These are phyloP conservation scores for Stenodera caucasica DNA, from an alignment of 2,888 invertebrate species.

Conservation along the genomic window DNA sequence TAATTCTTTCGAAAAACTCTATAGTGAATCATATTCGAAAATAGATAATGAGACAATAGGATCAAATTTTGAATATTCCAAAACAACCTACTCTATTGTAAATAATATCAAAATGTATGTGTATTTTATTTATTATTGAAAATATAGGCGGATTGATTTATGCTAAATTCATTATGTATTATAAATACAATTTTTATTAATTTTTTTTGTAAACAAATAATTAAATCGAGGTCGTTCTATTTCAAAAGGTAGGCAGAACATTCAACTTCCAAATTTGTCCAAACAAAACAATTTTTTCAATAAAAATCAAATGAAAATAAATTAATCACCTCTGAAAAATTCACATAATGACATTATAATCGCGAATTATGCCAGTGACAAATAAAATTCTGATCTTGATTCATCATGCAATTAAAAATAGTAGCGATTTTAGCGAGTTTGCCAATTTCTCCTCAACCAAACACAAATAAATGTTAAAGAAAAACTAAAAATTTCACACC, in stretches of 20 bases:
- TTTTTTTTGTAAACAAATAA: background rate
- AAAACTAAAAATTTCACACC: too few species aligned
- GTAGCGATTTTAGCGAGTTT: background rate
- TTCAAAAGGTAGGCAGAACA: too few species aligned
- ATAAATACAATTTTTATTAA: too few species aligned
- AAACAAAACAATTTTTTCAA: background rate
- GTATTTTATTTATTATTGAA: background rate
- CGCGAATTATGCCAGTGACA: background rate
- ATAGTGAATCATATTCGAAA: background rate
- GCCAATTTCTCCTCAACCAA: slow-evolving; percentile 7
- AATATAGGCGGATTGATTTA: background rate
- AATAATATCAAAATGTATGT: background rate
- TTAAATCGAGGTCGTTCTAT: background rate
- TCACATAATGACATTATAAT: too few species aligned
- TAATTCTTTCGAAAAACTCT: background rate
- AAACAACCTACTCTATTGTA: slow-evolving; percentile 2
- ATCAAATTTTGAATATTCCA: background rate
- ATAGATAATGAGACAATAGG: slow-evolving; percentile 1
- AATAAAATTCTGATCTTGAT: background rate
- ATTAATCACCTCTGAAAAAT: too few species aligned
- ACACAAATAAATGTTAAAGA: too few species aligned
- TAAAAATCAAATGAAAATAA: background rate
- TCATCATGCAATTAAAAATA: slow-evolving; percentile 3
- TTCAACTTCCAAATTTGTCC: background rate
- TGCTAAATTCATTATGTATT: background rate